Evolutionary conservation across 2,888 invertebrate genomes (phyloP), one percentile per base, ranked within the genome.

Genomic region (Acanthoscelides obtectus): DNA sequence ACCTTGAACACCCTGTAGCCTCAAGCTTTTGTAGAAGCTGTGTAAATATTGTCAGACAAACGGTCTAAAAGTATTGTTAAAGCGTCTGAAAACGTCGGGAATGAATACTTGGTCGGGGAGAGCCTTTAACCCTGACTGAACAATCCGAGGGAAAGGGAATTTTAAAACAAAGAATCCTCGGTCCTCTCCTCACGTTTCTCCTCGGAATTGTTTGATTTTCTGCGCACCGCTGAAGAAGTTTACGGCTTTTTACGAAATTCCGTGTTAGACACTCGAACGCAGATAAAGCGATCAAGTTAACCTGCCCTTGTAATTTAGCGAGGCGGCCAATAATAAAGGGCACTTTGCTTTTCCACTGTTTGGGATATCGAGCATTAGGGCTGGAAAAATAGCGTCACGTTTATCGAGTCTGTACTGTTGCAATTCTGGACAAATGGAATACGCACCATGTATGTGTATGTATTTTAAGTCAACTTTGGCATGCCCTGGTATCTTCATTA

Each of bases 131-230:
- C 45, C 45, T 66, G 65, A 64, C 66, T 68, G 71, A 71, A 71
- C 69, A 71, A 71, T 71, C 69, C 63, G 69, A 66, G 22, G 63
- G 45, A 64, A 65, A 65, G 65, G 71, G 45, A 71, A 71, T 66
- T 63, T 71, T 71, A 71, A 71, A 66, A 71, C 71, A 71, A 71
- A 71, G 68, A 71, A 69, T 69, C 69, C 64, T 12, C 45, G 17
- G 45, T 12, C 17, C 45, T 45, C 17, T 45, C 45, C 45, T 12
- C 45, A 45, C 45, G 45, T 45, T 45, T 45, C 45, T 45, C 45
- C 17, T 6, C 12, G 45, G 12, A 45, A 45, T 45, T 45, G 45
- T 45, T 45, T 45, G 45, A 45, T 45, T 45, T 45, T 45, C 1
- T 12, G 45, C 1, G 45, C 3, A 45, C 45, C 45, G 45, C 17